phyloP scores from a whole-genome alignment of 2,888 invertebrate species.

The Drosophila anceps region DNA sequence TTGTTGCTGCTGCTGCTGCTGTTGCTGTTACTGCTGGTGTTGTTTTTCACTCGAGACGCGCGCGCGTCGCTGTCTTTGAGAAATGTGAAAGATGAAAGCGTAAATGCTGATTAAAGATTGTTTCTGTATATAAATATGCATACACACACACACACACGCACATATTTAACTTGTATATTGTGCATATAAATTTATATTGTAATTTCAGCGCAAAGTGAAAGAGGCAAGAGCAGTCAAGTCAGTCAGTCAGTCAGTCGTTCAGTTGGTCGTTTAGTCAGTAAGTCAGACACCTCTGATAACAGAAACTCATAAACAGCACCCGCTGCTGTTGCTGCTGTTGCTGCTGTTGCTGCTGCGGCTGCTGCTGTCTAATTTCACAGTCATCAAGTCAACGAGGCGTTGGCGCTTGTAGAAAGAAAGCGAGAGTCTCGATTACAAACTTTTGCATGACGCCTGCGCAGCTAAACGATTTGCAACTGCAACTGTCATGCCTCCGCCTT shows the following conservation, averaged over 20 bases:
- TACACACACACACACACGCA: slow-evolving; percentile 14
- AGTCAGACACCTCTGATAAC: slow-evolving; percentile 72
- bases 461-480: slow-evolving; percentile 35
- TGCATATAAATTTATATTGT: slow-evolving; percentile 74
- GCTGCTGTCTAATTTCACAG: slow-evolving; percentile 72
- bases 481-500: slow-evolving; percentile 9
- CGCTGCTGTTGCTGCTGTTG: slow-evolving; percentile 23
- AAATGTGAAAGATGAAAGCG: slow-evolving; percentile 81
- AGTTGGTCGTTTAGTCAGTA: slow-evolving; percentile 60
- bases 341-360: slow-evolving; percentile 14
- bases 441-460: slow-evolving; percentile 45
- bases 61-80: slow-evolving; percentile 65
- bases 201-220: slow-evolving; percentile 77
- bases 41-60: slow-evolving; percentile 53
- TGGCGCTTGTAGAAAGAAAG: slow-evolving; percentile 68
- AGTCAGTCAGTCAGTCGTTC: slow-evolving; percentile 45
- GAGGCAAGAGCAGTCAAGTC: slow-evolving; percentile 54
- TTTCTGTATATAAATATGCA: slow-evolving; percentile 67
- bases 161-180: slow-evolving; percentile 27
- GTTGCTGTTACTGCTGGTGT: slow-evolving; percentile 45
- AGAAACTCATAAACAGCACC: slow-evolving; percentile 48
- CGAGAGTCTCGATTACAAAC: slow-evolving; percentile 73
- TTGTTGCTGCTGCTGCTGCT: slow-evolving; percentile 41
- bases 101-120: slow-evolving; percentile 81
- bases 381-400: slow-evolving; percentile 64